phyloP scores from a whole-genome alignment of 1,140 invertebrate species.

The Leptinotarsa defecta region DNA sequence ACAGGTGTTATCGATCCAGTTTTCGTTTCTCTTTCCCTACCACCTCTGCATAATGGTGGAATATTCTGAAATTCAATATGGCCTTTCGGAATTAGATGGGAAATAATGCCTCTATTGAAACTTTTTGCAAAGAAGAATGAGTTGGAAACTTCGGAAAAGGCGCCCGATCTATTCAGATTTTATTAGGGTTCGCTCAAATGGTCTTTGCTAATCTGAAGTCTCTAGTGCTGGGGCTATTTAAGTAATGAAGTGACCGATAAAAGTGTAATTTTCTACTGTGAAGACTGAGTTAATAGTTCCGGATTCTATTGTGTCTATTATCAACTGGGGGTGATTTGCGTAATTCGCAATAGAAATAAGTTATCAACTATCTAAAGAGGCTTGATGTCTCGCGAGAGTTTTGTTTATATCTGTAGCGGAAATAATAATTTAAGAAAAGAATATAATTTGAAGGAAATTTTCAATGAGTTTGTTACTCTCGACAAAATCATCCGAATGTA shows the following conservation, averaged over 20 bases:
- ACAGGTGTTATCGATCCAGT: constrained; percentile 50
- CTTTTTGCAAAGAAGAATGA: constrained; percentile 6
- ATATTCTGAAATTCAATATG: constrained; percentile 15
- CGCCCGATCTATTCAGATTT: constrained; percentile 15
- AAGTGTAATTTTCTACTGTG: neutral
- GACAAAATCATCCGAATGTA: too few species aligned
- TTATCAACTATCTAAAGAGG: neutral
- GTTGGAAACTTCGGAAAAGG: constrained; percentile 5
- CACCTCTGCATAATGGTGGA: neutral
- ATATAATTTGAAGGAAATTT: too few species aligned
- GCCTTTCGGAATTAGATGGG: constrained; percentile 9
- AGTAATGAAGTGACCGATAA: neutral
- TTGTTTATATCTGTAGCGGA: too few species aligned
- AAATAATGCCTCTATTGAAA: constrained; percentile 17
- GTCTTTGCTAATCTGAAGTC: constrained; percentile 4
- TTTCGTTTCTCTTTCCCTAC: constrained; percentile 36
- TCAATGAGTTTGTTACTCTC: too few species aligned
- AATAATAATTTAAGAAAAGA: too few species aligned
- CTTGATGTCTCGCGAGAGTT: too few species aligned
- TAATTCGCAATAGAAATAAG: neutral
- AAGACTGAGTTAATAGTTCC: neutral
- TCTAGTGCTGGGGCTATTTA: neutral
- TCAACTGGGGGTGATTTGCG: neutral
- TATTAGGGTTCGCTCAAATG: constrained; percentile 13
- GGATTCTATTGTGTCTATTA: neutral